Base-by-base conservation (phyloP, 2,888 invertebrate species). In the Tanypteryx hageni region DNA sequence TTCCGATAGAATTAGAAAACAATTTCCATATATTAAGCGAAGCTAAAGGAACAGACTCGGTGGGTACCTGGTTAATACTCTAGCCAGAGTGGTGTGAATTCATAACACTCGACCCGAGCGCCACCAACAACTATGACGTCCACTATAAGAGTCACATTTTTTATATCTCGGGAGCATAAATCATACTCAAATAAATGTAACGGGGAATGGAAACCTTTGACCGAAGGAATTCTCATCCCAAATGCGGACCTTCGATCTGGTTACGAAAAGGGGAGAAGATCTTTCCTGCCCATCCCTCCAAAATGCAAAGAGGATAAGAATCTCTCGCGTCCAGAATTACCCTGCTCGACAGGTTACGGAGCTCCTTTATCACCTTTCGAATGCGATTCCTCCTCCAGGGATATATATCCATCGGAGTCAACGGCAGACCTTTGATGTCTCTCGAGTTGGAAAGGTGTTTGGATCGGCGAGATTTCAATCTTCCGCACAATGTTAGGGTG, bases 241-340 rank as follows among this genome's bases (percentile, higher is more conserved):
- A 0, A 27, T 27, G 22, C 27, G 11, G 76, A 22, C 76, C 76
- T 76, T 76, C 76, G 76, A 76, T 76, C 76, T 27, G 76, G 76
- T 76, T 27, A 27, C 22, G 22, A 27, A 76, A 76, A 68, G 44
- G 5, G 44, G 5, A 44, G 44, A 44, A 5, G 44, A 44, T 44
- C 44, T 44, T 5, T 44, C 44, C 44, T 68, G 22, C 76, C n/a
- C 64, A 64, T 64, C 14, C 64, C 22, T 22, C 10, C 8, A 44
- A n/a, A 83, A 57, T 44, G 83, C 56, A 57, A 83, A n/a, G 57
- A n/a, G 68, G 68, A 18, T 64, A 68, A 68, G 44, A 68, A 44
- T 68, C 31, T 44, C 18, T 83, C 83, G n/a, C 83, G 83, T 56
- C 83, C 18, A 89, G 89, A 89, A 68, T 89, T 68, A 89, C 89